Base-by-base conservation (phyloP, 2,797 vertebrate species). In the Picus viridis region DNA sequence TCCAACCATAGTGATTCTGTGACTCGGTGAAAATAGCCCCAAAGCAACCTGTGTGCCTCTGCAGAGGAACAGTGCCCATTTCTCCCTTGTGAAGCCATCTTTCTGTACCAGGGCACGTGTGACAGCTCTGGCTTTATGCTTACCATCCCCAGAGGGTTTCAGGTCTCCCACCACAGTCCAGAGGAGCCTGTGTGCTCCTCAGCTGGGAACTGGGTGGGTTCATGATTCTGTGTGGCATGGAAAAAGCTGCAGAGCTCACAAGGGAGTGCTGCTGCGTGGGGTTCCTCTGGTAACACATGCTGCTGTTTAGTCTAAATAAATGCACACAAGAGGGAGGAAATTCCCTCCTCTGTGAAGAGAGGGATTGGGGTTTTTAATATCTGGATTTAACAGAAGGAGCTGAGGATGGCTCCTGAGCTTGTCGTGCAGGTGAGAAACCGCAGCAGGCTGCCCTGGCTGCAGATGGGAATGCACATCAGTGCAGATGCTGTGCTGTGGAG, bases 11-110 rank as follows among this genome's bases (percentile, higher is more conserved):
- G 49, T 51, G 49, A 24, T 51, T 51, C 49, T 51, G 49, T 51
- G 49, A 51, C 22, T 6, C 22, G 22, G 47, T 49, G 47, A 49
- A 22, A 57, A 69, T 20, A 84, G 32, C 32, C 23, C 51, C 43
- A 39, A 49, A 45, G 4, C 41, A 59, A 56, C 20, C 53, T 61
- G 45, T 0, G 1, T 77, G 69, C 19, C n/a, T 59, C 22, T 61
- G 59, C 30, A 29, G 47, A 29, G 67, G 23, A 23, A 22, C 3
- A 29, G 10, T 30, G 57, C 23, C 49, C 12, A 1, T 62, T 61
- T 49, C 65, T 45, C 53, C 26, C 34, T 59, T 59, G 6, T 0
- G 0, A 32, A 49, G 39, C 9, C 3, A 19, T 1, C 2, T 67
- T n/a, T 29, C 56, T 65, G 4, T 26, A 7, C 15, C 3, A 4